Percentiles rank a stretch among this genome's conserved stretches.
Evolutionary conservation across 2,888 invertebrate genomes (phyloP).

Genomic region (Idaea aversata): DNA sequence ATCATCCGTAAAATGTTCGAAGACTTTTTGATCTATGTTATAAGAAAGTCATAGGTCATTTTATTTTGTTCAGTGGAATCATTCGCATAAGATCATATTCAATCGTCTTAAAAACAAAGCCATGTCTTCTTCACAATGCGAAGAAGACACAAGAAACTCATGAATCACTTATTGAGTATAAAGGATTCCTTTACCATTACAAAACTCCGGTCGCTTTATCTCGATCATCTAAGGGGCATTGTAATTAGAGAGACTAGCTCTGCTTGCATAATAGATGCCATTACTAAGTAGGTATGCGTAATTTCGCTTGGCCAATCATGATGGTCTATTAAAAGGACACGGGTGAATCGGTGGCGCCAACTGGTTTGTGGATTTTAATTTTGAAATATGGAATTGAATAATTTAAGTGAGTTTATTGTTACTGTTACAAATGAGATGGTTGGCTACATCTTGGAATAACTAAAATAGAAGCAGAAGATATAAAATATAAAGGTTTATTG

Average conservation of each 20-base stretch:
- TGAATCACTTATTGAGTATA: not conserved
- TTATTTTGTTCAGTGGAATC: too few relatives aligned
- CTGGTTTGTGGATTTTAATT: not conserved
- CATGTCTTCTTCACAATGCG: too few relatives aligned
- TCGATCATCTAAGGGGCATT: conserved; percentile 28
- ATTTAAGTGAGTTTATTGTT: not conserved
- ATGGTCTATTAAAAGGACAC: conserved; percentile 22
- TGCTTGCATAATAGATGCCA: conserved; percentile 29
- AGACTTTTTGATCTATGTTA: too few relatives aligned
- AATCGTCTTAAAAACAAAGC: too few relatives aligned
- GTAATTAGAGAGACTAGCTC: conserved; percentile 28
- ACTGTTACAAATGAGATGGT: too few relatives aligned
- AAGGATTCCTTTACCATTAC: conserved; percentile 16
- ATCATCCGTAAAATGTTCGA: too few relatives aligned
- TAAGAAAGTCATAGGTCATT: too few relatives aligned
- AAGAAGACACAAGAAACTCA: too few relatives aligned
- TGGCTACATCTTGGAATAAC: too few relatives aligned
- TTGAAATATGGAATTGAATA: not conserved
- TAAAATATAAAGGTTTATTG: too few relatives aligned
- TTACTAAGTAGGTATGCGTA: conserved; percentile 28
- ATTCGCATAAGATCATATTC: too few relatives aligned
- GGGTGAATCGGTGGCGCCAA: not conserved
- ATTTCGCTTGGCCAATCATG: conserved; percentile 26
- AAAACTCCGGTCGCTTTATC: conserved; percentile 27
- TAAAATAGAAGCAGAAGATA: too few relatives aligned